Evolutionary conservation across 2,888 invertebrate genomes (phyloP).

Genomic region (Drosophila parthenogenetica): DNA sequence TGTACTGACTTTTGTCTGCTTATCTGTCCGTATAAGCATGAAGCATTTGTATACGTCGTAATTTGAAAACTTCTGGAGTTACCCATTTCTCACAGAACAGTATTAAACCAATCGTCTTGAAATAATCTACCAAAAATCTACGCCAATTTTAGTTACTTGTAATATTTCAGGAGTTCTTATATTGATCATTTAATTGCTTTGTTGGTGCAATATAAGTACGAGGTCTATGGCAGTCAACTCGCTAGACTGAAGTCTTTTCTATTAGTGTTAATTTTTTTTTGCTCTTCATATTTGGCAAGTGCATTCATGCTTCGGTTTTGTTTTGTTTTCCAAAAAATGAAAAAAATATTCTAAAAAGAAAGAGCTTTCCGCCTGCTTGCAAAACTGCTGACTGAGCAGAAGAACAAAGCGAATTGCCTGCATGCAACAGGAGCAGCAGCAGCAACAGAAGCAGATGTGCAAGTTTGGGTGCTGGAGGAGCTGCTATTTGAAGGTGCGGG

Average conservation of each 20-base stretch:
- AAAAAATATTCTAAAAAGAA: not conserved
- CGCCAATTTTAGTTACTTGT: too few relatives aligned
- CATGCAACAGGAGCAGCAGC: slow-evolving; percentile 40
- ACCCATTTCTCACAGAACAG: too few relatives aligned
- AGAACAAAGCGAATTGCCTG: slow-evolving; percentile 72
- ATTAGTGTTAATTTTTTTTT: not conserved
- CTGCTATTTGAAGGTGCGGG: slow-evolving; percentile 20
- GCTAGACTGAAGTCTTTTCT: not conserved
- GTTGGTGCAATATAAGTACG: too few relatives aligned
- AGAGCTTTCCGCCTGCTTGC: slow-evolving; percentile 49
- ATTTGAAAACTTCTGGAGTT: too few relatives aligned
- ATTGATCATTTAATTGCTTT: too few relatives aligned
- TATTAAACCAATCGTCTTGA: too few relatives aligned
- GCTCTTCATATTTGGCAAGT: slow-evolving; percentile 27
- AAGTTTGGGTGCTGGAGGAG: slow-evolving; percentile 23
- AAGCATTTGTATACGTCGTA: too few relatives aligned
- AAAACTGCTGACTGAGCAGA: slow-evolving; percentile 76
- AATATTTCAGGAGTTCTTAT: too few relatives aligned
- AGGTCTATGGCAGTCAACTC: too few relatives aligned
- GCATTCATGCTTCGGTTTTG: slow-evolving; percentile 44
- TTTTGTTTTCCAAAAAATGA: not conserved
- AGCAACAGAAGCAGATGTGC: slow-evolving; percentile 3
- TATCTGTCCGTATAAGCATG: too few relatives aligned
- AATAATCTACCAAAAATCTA: too few relatives aligned
- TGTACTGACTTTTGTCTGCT: too few relatives aligned